Percentiles rank a stretch among this genome's conserved stretches.
Conservation (phyloP, 2,888 invertebrate species). For the Pristionchus arcanus region DNA sequence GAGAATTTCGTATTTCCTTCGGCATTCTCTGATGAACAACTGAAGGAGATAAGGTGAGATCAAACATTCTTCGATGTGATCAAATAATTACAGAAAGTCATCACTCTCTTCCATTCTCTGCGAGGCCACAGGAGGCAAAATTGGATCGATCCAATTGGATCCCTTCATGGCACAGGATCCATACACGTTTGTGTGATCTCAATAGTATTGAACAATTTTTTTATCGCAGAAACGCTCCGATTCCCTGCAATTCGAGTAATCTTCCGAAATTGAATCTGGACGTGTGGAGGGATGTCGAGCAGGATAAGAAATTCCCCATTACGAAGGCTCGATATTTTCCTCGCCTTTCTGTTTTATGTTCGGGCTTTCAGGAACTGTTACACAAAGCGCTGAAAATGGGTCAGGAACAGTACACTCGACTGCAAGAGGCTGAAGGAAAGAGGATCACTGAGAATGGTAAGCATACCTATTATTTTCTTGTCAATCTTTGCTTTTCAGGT, state of each 20-base stretch:
- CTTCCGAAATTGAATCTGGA: slow-evolving; percentile 67
- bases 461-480: neutral
- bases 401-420: slow-evolving; percentile 71
- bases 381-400: slow-evolving; percentile 77
- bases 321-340: slow-evolving; percentile 61
- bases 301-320: slow-evolving; percentile 73
- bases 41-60: slow-evolving; percentile 68
- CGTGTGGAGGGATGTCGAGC: slow-evolving; percentile 76
- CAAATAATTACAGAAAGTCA: slow-evolving; percentile 59
- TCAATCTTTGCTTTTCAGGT: neutral
- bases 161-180: slow-evolving; percentile 76
- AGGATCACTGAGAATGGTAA: slow-evolving; percentile 60
- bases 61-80: too few relatives aligned
- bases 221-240: slow-evolving; percentile 74
- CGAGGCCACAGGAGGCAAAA: slow-evolving; percentile 73
- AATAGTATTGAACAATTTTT: neutral
- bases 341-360: neutral
- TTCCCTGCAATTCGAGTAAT: slow-evolving; percentile 74
- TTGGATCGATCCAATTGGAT: slow-evolving; percentile 74
- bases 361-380: slow-evolving; percentile 71
- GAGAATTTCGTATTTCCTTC: slow-evolving; percentile 79
- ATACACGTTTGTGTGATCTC: slow-evolving; percentile 69
- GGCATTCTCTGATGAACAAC: slow-evolving; percentile 75
- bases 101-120: slow-evolving; percentile 74
- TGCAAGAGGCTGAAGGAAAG: slow-evolving; percentile 71